These are phyloP conservation scores for Lissonota sp. DNA, from an alignment of 2,888 invertebrate genomes.

Conservation along the genomic window DNA sequence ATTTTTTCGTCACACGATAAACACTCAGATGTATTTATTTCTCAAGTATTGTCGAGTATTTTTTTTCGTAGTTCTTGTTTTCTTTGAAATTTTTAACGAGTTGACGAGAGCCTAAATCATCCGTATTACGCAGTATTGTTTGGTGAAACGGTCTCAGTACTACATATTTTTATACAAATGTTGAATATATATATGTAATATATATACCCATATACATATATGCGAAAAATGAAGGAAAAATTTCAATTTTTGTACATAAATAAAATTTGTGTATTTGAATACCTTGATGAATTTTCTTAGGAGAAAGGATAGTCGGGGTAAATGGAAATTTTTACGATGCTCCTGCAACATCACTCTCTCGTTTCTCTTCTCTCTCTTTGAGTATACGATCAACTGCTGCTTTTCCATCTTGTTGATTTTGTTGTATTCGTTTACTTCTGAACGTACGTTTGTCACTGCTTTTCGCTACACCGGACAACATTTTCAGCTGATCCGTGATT, in stretches of 20 bases:
- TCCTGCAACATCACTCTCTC: not conserved
- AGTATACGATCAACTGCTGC: conserved; percentile 73
- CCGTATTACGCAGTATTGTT: conserved; percentile 59
- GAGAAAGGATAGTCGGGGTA: not conserved
- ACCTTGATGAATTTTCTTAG: not conserved
- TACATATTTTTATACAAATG: conserved; percentile 42
- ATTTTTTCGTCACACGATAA: not conserved
- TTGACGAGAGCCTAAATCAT: conserved; percentile 3
- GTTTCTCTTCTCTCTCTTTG: conserved; percentile 48
- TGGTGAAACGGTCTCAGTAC: conserved; percentile 27
- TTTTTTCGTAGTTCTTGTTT: conserved; percentile 18
- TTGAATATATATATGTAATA: not conserved
- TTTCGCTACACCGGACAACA: conserved; percentile 68
- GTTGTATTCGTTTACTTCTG: conserved; percentile 85
- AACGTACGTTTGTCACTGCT: conserved; percentile 75
- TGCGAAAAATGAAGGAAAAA: conserved; percentile 25
- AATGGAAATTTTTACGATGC: not conserved
- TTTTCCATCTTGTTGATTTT: conserved; percentile 84
- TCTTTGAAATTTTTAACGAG: not conserved
- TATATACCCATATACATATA: conserved; percentile 20
- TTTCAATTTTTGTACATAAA: conserved; percentile 62
- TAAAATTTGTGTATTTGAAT: conserved; percentile 34
- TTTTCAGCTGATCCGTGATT: conserved; percentile 84
- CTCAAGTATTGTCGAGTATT: conserved; percentile 57
- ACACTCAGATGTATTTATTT: not conserved